phyloP scores from a whole-genome alignment of 2,113 vertebrate genomes.

The Coptodon rendalli region DNA sequence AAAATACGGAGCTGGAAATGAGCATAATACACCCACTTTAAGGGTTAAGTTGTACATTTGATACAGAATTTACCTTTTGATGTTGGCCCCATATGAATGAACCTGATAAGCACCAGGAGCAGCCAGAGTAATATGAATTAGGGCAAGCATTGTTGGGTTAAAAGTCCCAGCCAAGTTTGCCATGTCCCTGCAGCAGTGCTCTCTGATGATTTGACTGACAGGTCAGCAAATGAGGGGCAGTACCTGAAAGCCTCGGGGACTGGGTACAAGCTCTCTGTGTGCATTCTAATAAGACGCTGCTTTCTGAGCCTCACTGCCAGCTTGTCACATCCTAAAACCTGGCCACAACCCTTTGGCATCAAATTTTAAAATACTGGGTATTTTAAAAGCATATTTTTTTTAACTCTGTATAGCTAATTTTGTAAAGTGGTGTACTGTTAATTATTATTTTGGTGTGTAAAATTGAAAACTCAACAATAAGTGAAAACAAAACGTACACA shows the following conservation, averaged over 20 bases:
- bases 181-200: not conserved
- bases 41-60: not conserved
- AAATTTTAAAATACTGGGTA: not conserved
- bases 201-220: conserved; percentile 43
- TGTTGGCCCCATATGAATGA: not conserved
- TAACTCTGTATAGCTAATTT: not conserved
- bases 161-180: conserved; percentile 23
- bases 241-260: conserved; percentile 26
- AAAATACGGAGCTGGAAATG: not conserved
- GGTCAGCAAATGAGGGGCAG: conserved; percentile 23
- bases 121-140: not conserved
- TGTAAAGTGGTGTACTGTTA: not conserved
- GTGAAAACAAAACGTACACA: not conserved
- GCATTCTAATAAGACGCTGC: conserved; percentile 52
- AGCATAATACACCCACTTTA: not conserved
- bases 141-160: not conserved
- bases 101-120: not conserved
- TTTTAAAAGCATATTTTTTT: not conserved
- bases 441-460: not conserved
- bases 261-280: conserved; percentile 20
- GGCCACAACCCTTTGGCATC: not conserved
- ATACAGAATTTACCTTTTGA: not conserved
- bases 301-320: not conserved
- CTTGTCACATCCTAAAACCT: not conserved
- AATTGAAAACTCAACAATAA: not conserved